Base-by-base conservation (phyloP, 2,113 vertebrate genomes). In the Sinocyclocheilus anshuiensis region DNA sequence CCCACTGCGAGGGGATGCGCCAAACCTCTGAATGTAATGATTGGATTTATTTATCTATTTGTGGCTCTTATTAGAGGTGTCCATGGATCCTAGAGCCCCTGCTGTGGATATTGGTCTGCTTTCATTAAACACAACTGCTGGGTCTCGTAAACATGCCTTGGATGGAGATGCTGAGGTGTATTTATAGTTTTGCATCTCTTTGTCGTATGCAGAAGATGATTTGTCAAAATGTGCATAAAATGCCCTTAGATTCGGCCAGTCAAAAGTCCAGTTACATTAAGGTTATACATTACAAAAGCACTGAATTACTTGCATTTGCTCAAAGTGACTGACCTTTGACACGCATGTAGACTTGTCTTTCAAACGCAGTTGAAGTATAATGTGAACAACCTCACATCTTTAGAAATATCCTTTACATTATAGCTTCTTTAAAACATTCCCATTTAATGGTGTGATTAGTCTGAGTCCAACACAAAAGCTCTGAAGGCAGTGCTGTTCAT, bases 21-120 rank as follows among this genome's bases (percentile, higher is more conserved):
- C 33, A 59, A 78, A 82, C 42, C 75, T 84, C 63, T 39, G 84
- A 84, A 84, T 48, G 65, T 89, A 92, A 88, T 87, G 85, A 87
- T 89, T 86, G 84, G 88, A 81, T 90, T 88, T 72, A 88, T 91
- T 88, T 87, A 84, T 90, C 88, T 85, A 55, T 79, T 85, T 85
- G 83, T 84, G 74, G 50, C 78, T 65, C 83, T 87, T 84, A 86
- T 90, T 90, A 90, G 85, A 81, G 80, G 42, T 57, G 55, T 72
- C 83, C 87, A 22, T 78, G 86, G 83, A 87, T 86, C 45, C 78
- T 61, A 10, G 77, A 86, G 77, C 13, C 69, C 72, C 84, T 61
- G 86, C 71, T 33, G 74, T 59, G 85, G 86, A 88, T 53, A 83
- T 78, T n/a, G 84, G 45, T 36, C 57, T 10, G 83, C 59, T 76